Evolutionary conservation across 2,113 vertebrate species (phyloP).

Genomic region (Tragelaphus scriptus): DNA sequence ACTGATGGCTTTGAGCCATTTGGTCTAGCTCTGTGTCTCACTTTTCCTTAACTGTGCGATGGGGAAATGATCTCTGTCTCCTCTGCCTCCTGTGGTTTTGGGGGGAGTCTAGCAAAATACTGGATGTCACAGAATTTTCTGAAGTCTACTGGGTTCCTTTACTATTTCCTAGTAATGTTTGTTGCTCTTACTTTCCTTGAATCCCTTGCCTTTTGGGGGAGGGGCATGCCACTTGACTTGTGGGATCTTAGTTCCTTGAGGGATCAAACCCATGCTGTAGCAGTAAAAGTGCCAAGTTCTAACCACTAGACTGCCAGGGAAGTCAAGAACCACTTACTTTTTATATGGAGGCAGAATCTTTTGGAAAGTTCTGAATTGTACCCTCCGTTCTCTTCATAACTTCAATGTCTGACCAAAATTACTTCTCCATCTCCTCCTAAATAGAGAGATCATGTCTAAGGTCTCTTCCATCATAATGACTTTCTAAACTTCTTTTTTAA

Average conservation of each 20-base stretch:
- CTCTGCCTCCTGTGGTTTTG: background rate
- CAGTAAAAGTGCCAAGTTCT: background rate
- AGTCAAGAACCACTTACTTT: background rate
- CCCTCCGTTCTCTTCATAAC: background rate
- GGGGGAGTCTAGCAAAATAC: background rate
- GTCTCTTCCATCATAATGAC: background rate
- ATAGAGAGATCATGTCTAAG: background rate
- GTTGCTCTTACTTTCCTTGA: background rate
- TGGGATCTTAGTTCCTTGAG: background rate
- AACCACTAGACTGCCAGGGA: background rate
- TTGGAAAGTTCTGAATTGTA: background rate
- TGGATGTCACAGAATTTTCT: background rate
- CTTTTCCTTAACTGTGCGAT: background rate
- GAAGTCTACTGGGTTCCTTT: background rate
- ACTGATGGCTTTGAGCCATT: background rate
- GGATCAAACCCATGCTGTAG: background rate
- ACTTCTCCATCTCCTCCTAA: background rate
- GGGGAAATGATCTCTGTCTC: background rate
- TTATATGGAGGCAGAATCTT: background rate
- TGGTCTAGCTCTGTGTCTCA: background rate
- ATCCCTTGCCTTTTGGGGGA: background rate
- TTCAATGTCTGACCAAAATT: background rate
- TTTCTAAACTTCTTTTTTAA: background rate
- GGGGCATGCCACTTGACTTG: background rate
- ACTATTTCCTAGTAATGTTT: background rate